Evolutionary conservation across 2,888 invertebrate genomes (phyloP), one percentile per base, ranked within the genome.

Genomic region (Drosophila lacicola): DNA sequence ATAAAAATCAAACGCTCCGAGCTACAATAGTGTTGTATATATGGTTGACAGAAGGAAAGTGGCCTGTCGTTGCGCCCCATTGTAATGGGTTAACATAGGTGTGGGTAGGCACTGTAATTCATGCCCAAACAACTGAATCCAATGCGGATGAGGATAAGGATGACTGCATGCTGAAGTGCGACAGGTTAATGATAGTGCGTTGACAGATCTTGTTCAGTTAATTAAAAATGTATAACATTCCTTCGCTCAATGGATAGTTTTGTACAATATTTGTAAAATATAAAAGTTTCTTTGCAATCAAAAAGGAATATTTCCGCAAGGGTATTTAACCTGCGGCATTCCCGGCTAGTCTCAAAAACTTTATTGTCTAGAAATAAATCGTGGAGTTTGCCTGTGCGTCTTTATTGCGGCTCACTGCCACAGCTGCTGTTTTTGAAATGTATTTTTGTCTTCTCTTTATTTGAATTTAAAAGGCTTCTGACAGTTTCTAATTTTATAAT

Each of bases 401-500:
- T 51, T 29, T 29, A 17, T 17, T 41, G 11, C 13, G 29, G 41
- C 17, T 53, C 4, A 9, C 14, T 21, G 29, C 34, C 11, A 19
- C 39, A 65, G 47, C 57, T 54, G 65, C 39, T 45, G 50, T 45
- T 51, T 25, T 51, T 25, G 34, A 34, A 44, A 53, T 53, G 42
- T 42, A 63, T 63, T 49, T 53, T 13, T 17, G 19, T 33, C 14
- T 6, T 25, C 25, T 25, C 25, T 33, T 33, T 14, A 33, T 61
- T 29, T 44, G 36, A 60, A 60, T 44, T 37, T 56, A 29, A 29
- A 56, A 45, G 42, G 41, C 44, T 57, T 50, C 33, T 45, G 63
- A 63, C 63, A 69, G 63, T 70, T 58, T 70, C 64, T 70, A 70
- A 70, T 50, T 70, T 64, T 70, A 70, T 70, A 57, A 57, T 57